Conservation (phyloP, 2,888 invertebrate species). For the Corbicula japonica region DNA sequence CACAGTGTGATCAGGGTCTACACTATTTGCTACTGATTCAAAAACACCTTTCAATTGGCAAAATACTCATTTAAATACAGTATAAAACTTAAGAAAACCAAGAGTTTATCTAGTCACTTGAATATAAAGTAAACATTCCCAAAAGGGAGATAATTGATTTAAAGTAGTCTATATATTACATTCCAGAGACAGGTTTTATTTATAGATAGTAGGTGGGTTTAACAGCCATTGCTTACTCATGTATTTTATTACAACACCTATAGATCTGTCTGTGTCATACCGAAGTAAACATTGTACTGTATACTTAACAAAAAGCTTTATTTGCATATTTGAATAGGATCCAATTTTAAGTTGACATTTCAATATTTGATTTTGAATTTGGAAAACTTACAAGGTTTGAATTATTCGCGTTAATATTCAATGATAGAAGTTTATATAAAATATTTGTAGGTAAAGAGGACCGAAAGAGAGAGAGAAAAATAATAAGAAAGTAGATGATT, state of each 20-base stretch:
- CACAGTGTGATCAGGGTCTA: too few relatives aligned
- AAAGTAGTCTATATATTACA: constrained; percentile 2
- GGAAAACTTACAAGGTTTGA: too few relatives aligned
- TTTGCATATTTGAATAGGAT: constrained; percentile 7
- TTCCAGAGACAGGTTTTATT: not conserved
- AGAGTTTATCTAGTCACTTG: too few relatives aligned
- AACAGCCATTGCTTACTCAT: not conserved
- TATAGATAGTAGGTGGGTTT: constrained; percentile 11
- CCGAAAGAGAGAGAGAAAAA: not conserved
- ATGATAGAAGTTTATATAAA: constrained; percentile 5
- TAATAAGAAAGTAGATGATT: too few relatives aligned
- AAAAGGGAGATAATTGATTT: constrained; percentile 4
- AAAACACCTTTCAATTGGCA: too few relatives aligned
- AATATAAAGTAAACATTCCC: not conserved
- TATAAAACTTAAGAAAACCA: too few relatives aligned
- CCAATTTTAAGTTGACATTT: constrained; percentile 16
- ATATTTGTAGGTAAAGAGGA: not conserved
- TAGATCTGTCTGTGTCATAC: constrained; percentile 12
- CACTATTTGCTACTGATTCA: too few relatives aligned
- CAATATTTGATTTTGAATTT: constrained; percentile 14
- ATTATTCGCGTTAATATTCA: constrained; percentile 2
- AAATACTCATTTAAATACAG: too few relatives aligned
- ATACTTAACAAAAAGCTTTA: too few relatives aligned
- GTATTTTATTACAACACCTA: constrained; percentile 13
- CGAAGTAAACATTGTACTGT: constrained; percentile 6